Percentiles rank a stretch among this genome's conserved stretches.
Conservation (phyloP, 1,140 invertebrate species). For the Cyphomyrmex costatus region DNA sequence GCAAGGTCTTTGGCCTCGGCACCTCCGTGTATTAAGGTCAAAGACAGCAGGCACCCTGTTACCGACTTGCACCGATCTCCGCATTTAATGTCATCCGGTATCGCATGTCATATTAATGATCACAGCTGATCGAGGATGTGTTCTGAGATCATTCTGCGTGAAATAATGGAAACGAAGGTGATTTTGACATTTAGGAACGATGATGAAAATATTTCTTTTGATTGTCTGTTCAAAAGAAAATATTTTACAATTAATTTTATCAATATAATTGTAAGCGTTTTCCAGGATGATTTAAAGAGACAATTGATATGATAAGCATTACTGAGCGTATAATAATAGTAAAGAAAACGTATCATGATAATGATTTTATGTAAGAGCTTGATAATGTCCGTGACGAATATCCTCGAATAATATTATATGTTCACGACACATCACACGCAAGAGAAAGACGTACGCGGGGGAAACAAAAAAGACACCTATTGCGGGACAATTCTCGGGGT, state of each 20-base stretch:
- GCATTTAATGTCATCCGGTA: constrained; percentile 10
- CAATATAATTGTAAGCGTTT: not conserved
- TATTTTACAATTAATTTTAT: constrained; percentile 11
- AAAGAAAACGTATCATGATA: not conserved
- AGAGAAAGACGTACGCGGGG: not conserved
- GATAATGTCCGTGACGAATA: constrained; percentile 34
- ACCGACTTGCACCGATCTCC: constrained; percentile 16
- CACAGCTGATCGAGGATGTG: not conserved
- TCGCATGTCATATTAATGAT: constrained; percentile 17
- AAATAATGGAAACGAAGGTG: not conserved
- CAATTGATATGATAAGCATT: not conserved
- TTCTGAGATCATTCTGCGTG: not conserved
- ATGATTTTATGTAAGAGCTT: constrained; percentile 48
- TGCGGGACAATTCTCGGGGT: constrained; percentile 66
- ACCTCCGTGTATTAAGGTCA: constrained; percentile 69
- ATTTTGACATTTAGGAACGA: not conserved
- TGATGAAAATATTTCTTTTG: not conserved
- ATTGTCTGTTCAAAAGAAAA: not conserved
- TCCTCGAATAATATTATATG: not conserved
- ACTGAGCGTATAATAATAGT: not conserved
- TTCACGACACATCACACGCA: not conserved
- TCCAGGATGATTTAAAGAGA: not conserved
- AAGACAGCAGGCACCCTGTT: constrained; percentile 60
- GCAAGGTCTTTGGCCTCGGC: constrained; percentile 75
- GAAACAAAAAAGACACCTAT: constrained; percentile 42